These are phyloP conservation scores for Lynx canadensis DNA, from an alignment of 2,113 vertebrate genomes.

Conservation along the genomic window DNA sequence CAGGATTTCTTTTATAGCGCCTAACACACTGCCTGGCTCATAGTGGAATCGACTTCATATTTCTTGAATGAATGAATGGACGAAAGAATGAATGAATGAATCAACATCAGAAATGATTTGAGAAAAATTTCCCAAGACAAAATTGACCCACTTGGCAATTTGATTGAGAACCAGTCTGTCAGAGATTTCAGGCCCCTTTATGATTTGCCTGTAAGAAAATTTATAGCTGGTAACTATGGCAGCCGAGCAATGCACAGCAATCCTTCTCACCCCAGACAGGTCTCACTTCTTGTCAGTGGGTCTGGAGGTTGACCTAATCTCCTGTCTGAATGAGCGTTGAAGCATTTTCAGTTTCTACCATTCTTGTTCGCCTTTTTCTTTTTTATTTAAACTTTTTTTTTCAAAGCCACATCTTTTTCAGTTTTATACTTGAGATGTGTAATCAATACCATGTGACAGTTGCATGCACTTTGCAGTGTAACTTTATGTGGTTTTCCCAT, in stretches of 20 bases:
- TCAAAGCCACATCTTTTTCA: conserved; percentile 28
- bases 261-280: neutral
- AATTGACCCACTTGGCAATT: neutral
- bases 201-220: neutral
- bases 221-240: neutral
- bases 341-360: neutral
- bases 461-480: neutral
- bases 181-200: neutral
- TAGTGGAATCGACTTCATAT: neutral
- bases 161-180: neutral
- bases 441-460: neutral
- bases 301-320: neutral
- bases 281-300: neutral
- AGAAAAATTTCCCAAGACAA: conserved; percentile 2
- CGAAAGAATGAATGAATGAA: neutral
- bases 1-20: neutral
- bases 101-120: neutral
- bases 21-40: neutral
- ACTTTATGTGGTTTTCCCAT: conserved; percentile 1
- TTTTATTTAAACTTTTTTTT: neutral
- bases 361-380: neutral
- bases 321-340: neutral
- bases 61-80: neutral
- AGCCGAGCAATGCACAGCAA: neutral
- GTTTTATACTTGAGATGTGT: neutral